phyloP scores from a whole-genome alignment of 2,888 invertebrate genomes.

The Mythimna ferrago region DNA sequence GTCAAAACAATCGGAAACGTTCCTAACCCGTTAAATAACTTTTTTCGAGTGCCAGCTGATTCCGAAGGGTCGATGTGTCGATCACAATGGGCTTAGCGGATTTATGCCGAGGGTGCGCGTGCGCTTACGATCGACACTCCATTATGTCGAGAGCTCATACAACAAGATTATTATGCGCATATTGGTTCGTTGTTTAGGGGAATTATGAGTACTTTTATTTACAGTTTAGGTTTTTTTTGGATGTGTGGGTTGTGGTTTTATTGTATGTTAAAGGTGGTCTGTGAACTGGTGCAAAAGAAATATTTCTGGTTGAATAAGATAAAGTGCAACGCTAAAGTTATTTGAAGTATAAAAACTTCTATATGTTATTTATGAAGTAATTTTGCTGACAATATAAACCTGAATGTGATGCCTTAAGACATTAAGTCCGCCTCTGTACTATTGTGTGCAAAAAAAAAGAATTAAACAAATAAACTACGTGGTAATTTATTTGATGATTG shows the following conservation, averaged over 20 bases:
- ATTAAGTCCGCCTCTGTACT: too few relatives aligned
- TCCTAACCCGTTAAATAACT: constrained; percentile 65
- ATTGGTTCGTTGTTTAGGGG: constrained; percentile 78
- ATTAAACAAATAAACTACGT: too few relatives aligned
- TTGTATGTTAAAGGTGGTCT: neutral
- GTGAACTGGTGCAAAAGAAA: neutral
- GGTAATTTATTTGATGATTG: too few relatives aligned
- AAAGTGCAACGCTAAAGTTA: neutral
- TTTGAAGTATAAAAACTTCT: too few relatives aligned
- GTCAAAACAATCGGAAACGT: constrained; percentile 61
- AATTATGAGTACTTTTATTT: constrained; percentile 62
- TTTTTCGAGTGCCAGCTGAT: constrained; percentile 83
- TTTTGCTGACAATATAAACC: too few relatives aligned
- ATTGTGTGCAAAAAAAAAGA: too few relatives aligned
- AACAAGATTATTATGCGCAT: constrained; percentile 83
- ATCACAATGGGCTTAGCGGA: constrained; percentile 84
- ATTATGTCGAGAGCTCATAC: constrained; percentile 86
- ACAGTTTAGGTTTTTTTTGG: constrained; percentile 39
- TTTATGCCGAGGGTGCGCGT: constrained; percentile 73
- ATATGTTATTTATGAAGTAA: too few relatives aligned
- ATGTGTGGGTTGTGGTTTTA: constrained; percentile 1
- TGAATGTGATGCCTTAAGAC: too few relatives aligned
- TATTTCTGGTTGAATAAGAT: neutral
- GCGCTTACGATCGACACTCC: constrained; percentile 79
- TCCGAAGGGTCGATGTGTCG: constrained; percentile 66